Conservation (phyloP, 2,113 vertebrate genomes). For the Picathartes gymnocephalus region DNA sequence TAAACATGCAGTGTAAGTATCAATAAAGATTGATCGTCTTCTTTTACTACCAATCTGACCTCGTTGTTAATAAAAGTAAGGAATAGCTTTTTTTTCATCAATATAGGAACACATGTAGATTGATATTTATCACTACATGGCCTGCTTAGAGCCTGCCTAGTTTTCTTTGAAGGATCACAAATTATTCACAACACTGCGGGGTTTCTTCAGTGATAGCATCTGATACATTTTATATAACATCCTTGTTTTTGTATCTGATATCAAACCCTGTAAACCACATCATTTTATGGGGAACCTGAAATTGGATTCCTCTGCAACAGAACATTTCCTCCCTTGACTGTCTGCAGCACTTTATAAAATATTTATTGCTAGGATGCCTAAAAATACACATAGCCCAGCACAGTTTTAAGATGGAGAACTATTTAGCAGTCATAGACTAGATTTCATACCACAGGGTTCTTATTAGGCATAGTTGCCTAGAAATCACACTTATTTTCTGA, state of each 20-base stretch:
- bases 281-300: constrained; percentile 26
- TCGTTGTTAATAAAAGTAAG: constrained; percentile 25
- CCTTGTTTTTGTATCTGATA: constrained; percentile 44
- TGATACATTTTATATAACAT: constrained; percentile 32
- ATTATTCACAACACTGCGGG: constrained; percentile 6
- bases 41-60: constrained; percentile 15
- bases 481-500: constrained; percentile 55
- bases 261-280: constrained; percentile 27
- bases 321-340: constrained; percentile 26
- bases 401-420: constrained; percentile 37
- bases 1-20: background rate
- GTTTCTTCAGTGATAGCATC: constrained; percentile 38
- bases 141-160: background rate
- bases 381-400: constrained; percentile 50
- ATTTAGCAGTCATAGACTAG: constrained; percentile 31
- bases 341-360: constrained; percentile 52
- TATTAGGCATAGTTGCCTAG: constrained; percentile 44
- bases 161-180: constrained; percentile 38
- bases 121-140: background rate
- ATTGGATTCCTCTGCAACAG: constrained; percentile 48
- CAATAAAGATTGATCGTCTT: constrained; percentile 28
- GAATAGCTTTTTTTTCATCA: constrained; percentile 10
- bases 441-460: constrained; percentile 37
- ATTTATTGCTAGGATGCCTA: constrained; percentile 60
- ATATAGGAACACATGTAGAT: background rate